These are phyloP conservation scores for Lasiurus cinereus DNA, from an alignment of 2,113 vertebrate genomes.

Conservation along the genomic window DNA sequence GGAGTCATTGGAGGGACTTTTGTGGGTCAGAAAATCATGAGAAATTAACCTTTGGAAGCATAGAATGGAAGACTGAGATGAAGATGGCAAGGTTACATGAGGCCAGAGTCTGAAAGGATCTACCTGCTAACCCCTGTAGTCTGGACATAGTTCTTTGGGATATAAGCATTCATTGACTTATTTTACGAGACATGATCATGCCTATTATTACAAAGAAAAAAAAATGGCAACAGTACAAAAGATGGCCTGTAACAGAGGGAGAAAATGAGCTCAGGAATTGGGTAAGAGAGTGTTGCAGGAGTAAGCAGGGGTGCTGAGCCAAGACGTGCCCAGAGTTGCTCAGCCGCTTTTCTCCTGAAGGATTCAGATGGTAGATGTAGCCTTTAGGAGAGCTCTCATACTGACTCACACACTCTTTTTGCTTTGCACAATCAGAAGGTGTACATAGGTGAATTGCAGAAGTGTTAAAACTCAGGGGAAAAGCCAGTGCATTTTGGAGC, in stretches of 20 bases:
- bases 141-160: not conserved
- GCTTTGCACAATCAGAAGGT: not conserved
- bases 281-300: not conserved
- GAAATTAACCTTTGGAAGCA: not conserved
- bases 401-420: not conserved
- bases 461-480: slow-evolving; percentile 39
- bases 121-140: not conserved
- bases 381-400: not conserved
- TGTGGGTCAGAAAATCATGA: not conserved
- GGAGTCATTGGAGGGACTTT: not conserved
- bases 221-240: not conserved
- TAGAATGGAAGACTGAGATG: not conserved
- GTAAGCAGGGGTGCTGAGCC: not conserved
- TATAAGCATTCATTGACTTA: not conserved
- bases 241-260: not conserved
- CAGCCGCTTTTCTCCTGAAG: not conserved
- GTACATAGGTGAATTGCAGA: slow-evolving; percentile 4
- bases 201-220: slow-evolving; percentile 30
- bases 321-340: not conserved
- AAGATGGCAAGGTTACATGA: not conserved
- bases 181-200: not conserved
- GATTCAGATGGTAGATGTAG: not conserved
- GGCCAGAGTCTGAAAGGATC: not conserved
- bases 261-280: not conserved
- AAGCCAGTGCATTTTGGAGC: slow-evolving; percentile 54